phyloP scores from a whole-genome alignment of 2,113 vertebrate genomes.

The Catagonus wagneri region DNA sequence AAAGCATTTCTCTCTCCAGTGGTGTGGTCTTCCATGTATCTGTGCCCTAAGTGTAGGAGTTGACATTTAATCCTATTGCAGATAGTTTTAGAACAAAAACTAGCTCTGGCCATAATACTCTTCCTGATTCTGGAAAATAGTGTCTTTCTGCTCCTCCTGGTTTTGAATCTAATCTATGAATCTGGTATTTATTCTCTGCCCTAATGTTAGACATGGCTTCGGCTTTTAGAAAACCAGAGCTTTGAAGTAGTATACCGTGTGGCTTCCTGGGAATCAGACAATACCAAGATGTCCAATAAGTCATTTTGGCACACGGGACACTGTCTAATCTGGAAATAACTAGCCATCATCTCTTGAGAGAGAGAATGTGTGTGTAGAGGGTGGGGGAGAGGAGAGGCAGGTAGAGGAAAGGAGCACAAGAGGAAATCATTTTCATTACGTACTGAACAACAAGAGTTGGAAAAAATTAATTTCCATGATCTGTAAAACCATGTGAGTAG shows the following conservation, averaged over 20 bases:
- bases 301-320: conserved; percentile 19
- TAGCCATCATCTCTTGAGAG: conserved; percentile 37
- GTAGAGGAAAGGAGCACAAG: background rate
- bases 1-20: background rate
- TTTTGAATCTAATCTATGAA: background rate
- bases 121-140: background rate
- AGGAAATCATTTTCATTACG: background rate
- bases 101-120: background rate
- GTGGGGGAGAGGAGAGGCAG: background rate
- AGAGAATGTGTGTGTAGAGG: background rate
- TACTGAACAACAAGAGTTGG: background rate
- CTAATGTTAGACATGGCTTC: background rate
- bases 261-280: conserved; percentile 26
- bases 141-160: background rate
- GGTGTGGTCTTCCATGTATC: background rate
- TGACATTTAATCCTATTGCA: background rate
- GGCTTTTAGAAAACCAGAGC: background rate
- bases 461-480: background rate
- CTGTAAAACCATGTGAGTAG: conserved; percentile 35
- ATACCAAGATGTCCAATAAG: conserved; percentile 58
- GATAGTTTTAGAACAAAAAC: background rate
- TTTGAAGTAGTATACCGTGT: conserved; percentile 20
- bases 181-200: background rate
- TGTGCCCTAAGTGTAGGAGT: background rate
- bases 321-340: conserved; percentile 74